phyloP scores from a whole-genome alignment of 2,797 vertebrate species.

The Kryptolebias ocellatus region DNA sequence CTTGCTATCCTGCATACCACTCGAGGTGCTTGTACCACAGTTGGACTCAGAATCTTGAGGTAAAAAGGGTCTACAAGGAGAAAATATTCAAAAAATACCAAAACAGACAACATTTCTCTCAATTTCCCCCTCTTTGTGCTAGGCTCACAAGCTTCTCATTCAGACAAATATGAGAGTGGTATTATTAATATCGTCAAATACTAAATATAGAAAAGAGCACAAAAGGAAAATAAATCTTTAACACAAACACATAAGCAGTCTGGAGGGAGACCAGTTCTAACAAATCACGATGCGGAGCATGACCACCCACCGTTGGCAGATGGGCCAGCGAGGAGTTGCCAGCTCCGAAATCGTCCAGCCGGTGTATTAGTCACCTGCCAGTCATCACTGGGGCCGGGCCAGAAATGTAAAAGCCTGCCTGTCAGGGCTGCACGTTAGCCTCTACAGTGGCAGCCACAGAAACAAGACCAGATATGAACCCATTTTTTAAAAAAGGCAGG shows the following conservation, averaged over 20 bases:
- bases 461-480: conserved; percentile 3
- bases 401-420: conserved; percentile 29
- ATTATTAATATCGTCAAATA: conserved; percentile 6
- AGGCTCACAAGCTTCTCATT: background rate
- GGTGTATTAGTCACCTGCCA: conserved; percentile 70
- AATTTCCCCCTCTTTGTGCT: background rate
- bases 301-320: conserved; percentile 64
- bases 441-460: conserved; percentile 23
- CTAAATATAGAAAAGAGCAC: conserved; percentile 2
- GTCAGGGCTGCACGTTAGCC: conserved; percentile 32
- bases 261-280: conserved; percentile 48
- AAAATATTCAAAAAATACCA: too few relatives aligned
- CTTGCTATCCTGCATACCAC: too few relatives aligned
- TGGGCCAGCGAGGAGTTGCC: conserved; percentile 52
- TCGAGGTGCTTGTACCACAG: too few relatives aligned
- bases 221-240: conserved; percentile 23
- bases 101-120: too few relatives aligned
- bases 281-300: conserved; percentile 44
- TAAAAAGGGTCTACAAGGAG: too few relatives aligned
- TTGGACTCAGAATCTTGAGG: too few relatives aligned
- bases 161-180: background rate
- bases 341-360: conserved; percentile 56
- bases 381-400: conserved; percentile 58
- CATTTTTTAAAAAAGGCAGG: background rate
- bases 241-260: conserved; percentile 20